These are phyloP conservation scores for Armadillidium nasatum DNA, from an alignment of 1,140 invertebrate species.

Conservation along the genomic window DNA sequence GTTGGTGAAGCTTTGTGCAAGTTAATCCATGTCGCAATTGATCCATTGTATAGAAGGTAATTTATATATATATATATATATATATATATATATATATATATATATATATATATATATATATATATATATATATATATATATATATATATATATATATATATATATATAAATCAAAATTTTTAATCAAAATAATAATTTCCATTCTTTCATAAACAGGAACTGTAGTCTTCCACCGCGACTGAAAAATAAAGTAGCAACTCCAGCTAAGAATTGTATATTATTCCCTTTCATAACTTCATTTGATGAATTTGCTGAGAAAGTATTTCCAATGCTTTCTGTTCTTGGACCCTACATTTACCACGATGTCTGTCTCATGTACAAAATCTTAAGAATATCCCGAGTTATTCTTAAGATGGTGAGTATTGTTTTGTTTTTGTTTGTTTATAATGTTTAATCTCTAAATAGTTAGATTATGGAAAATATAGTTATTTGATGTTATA, in stretches of 20 bases:
- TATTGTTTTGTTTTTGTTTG: neutral
- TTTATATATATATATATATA: neutral
- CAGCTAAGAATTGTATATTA: constrained; percentile 58
- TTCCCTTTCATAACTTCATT: constrained; percentile 60
- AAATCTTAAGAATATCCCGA: constrained; percentile 65
- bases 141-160: constrained; percentile 10
- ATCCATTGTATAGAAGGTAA: no score
- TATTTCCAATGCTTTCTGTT: constrained; percentile 81
- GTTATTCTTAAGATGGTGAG: constrained; percentile 52
- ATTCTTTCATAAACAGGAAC: neutral
- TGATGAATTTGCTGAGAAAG: constrained; percentile 66
- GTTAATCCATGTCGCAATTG: no score
- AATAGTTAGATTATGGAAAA: no score
- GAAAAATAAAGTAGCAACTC: neutral
- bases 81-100: neutral
- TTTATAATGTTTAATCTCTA: no score
- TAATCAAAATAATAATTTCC: constrained; percentile 26
- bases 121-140: neutral
- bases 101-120: constrained; percentile 5
- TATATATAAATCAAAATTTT: no score
- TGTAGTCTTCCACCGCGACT: neutral
- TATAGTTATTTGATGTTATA: no score
- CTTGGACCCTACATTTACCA: constrained; percentile 82
- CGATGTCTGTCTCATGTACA: constrained; percentile 84
- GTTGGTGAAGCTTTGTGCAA: no score